Evolutionary conservation across 2,888 invertebrate species (phyloP), one percentile per base, ranked within the genome.

Genomic region (Ichneumoninae sp.): DNA sequence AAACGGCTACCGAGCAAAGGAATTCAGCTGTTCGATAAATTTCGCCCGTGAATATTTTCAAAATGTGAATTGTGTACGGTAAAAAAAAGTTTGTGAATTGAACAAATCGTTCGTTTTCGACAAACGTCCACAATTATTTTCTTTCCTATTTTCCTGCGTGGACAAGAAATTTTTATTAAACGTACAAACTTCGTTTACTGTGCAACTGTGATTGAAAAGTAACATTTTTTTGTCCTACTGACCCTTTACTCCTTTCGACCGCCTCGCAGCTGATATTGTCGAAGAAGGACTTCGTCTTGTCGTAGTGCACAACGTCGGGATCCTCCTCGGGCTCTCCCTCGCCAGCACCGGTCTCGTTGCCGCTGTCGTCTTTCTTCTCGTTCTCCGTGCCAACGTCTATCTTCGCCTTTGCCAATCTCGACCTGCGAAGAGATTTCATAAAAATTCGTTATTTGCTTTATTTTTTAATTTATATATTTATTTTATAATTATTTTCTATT

Each of bases 211-310:
- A 62, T 62, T 62, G 13, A 7, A 40, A 62, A 68, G 7, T n/a
- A 7, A 57, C 54, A 62, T 70, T 26, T n/a, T 66, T 72, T 33
- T 30, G 16, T 36, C 44, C 54, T 78, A 89, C 94, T 91, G 90
- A 96, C 96, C 96, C 96, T 94, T 96, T 95, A 93, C 94, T 96
- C 94, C 98, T 96, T 94, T 99, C 99, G 54, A 98, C 97, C 85
- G 99, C 98, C 94, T 99, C 99, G 94, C 99, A 99, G 89, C 99
- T 99, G 92, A 99, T 99, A 94, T 97, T 98, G 94, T 99, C 99
- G 94, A 99, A 99, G 96, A 99, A 99, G 87, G 99, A 99, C 94
- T 98, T 98, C 89, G 96, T 96, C 95, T 99, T 99, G 94, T 99
- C 98, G 93, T 99, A 99, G 92, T 96, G 97, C 84, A 96, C 96